Evolutionary conservation across 2,888 invertebrate species (phyloP).

Genomic region (Serripes groenlandicus): DNA sequence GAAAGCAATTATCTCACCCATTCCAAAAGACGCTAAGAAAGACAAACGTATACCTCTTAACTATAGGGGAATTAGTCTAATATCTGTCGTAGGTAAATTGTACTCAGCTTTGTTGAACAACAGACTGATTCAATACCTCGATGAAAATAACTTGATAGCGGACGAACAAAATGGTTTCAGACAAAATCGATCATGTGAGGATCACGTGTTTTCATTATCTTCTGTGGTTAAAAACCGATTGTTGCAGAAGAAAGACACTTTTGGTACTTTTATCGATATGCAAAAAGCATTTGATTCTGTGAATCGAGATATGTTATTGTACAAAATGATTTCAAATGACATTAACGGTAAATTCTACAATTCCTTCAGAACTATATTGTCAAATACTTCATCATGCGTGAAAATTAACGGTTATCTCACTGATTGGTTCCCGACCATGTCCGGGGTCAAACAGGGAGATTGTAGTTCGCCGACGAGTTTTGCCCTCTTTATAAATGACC

Average conservation of each 20-base stretch:
- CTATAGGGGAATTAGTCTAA: slow-evolving; percentile 33
- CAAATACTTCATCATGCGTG: slow-evolving; percentile 2
- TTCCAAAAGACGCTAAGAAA: slow-evolving; percentile 12
- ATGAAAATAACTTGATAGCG: neutral
- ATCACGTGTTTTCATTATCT: slow-evolving; percentile 42
- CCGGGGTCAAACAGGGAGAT: slow-evolving; percentile 38
- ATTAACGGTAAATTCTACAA: slow-evolving; percentile 11
- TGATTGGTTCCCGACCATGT: slow-evolving; percentile 34
- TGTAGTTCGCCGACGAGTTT: slow-evolving; percentile 45
- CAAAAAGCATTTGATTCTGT: slow-evolving; percentile 31
- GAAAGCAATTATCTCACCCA: slow-evolving; percentile 24
- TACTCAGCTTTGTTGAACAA: slow-evolving; percentile 47
- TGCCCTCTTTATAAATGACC: slow-evolving; percentile 37
- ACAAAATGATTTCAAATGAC: slow-evolving; percentile 39
- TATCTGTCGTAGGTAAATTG: slow-evolving; percentile 50
- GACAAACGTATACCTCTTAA: slow-evolving; percentile 9
- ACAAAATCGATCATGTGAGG: slow-evolving; percentile 40
- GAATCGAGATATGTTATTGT: slow-evolving; percentile 41
- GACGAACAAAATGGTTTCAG: slow-evolving; percentile 58
- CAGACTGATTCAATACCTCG: neutral
- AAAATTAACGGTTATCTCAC: slow-evolving; percentile 34
- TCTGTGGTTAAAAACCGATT: slow-evolving; percentile 27
- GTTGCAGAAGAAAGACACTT: neutral
- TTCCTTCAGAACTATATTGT: neutral
- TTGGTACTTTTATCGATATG: slow-evolving; percentile 29